phyloP scores from a whole-genome alignment of 2,113 vertebrate genomes.

The Lota lota region DNA sequence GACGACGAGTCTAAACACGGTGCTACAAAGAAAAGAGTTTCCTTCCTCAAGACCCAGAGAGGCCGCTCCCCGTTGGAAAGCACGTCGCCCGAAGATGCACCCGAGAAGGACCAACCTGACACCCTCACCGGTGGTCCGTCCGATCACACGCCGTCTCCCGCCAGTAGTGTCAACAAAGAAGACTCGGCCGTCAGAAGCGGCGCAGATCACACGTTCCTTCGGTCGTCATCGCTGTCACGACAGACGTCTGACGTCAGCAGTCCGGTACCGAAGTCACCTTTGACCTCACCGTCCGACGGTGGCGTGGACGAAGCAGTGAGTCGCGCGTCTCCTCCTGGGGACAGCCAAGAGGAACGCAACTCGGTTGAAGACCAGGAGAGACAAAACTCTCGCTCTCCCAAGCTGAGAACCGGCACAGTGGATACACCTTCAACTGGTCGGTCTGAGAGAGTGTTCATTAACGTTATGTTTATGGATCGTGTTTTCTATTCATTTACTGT shows the following conservation, averaged over 20 bases:
- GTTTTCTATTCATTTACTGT: neutral
- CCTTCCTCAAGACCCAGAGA: conserved; percentile 73
- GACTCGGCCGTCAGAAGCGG: conserved; percentile 19
- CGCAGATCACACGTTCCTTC: conserved; percentile 14
- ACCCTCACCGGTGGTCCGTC: neutral
- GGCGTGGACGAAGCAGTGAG: conserved; percentile 21
- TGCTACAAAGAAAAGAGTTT: conserved; percentile 69
- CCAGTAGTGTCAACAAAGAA: conserved; percentile 16
- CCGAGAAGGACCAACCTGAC: conserved; percentile 5
- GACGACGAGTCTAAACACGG: conserved; percentile 72
- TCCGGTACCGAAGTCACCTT: conserved; percentile 11
- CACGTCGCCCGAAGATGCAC: conserved; percentile 12
- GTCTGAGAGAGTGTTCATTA: neutral
- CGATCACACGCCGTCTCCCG: neutral
- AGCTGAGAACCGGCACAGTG: conserved; percentile 48
- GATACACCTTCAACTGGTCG: conserved; percentile 65
- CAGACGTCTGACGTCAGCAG: too few species aligned
- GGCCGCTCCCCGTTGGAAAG: conserved; percentile 17
- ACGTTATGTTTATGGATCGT: neutral
- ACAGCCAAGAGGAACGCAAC: conserved; percentile 13
- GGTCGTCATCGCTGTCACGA: neutral
- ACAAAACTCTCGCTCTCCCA: conserved; percentile 52
- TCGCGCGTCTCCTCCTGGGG: neutral
- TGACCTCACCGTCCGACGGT: conserved; percentile 39
- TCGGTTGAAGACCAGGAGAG: conserved; percentile 12